Base-by-base conservation (phyloP, 2,797 vertebrate genomes). In the Danio choprae region DNA sequence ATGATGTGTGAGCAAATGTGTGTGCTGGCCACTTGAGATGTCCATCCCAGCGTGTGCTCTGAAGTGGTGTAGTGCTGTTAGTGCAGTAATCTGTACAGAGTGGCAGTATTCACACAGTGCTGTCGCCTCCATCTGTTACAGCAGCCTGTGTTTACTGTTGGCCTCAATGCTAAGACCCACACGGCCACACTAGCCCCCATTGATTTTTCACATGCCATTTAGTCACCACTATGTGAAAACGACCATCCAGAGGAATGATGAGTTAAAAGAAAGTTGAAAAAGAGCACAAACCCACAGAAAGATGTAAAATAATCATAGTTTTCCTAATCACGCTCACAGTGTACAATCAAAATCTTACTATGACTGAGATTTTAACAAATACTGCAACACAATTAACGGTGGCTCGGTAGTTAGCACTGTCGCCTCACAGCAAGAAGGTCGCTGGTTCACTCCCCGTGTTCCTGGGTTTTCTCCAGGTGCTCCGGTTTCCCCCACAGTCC, bases 121-220 rank as follows among this genome's bases (percentile, higher is more conserved):
- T 50, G 59, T 60, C 79, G 56, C 55, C 67, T 72, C 77, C 80
- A 74, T 84, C 74, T 82, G 80, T 72, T 81, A 55, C 72, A 58
- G 40, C 77, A 79, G 64, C 65, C 73, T 83, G 71, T 78, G 80
- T 85, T 85, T 81, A 85, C 73, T 36, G 29, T 63, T 76, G 48
- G 74, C 68, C 72, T 73, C 62, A 68, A 29, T 68, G 50, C 68
- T 59, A 67, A 71, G 77, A 82, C 55, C 67, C 68, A 13, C 43
- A 16, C 63, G 22, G 64, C 65, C 18, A 68, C 55, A 11, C 72
- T 79, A 70, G 46, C 36, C 59, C 60, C 11, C 58, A 62, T 86
- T 85, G 87, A 86, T 86, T 87, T 82, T 88, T 88, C 84, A 79
- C 84, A 88, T 78, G 65, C 55, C 80, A 79, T 84, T 87, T 77